These are phyloP conservation scores for Meandrina meandrites DNA, from an alignment of 92 coral and sea anemone genomes.

Conservation along the genomic window DNA sequence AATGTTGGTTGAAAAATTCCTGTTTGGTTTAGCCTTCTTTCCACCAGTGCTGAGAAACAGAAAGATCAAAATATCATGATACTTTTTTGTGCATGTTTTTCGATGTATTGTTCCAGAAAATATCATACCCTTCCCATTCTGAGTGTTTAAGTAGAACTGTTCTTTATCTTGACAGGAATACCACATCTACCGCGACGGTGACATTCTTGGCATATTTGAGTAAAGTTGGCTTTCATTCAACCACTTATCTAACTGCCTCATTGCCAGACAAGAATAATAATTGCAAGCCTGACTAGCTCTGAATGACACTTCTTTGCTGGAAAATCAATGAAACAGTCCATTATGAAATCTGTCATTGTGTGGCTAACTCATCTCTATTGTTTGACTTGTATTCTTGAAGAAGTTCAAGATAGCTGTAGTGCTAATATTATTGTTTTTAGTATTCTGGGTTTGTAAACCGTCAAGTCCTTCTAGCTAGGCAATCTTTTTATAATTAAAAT, in stretches of 20 bases:
- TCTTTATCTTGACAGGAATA: conserved; percentile 73
- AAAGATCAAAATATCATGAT: too few species aligned
- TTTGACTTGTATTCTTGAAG: background rate
- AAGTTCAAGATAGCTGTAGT: background rate
- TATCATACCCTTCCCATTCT: too few species aligned
- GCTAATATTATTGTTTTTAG: background rate
- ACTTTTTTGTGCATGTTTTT: too few species aligned
- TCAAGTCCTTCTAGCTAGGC: background rate
- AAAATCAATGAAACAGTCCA: background rate
- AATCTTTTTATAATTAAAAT: background rate
- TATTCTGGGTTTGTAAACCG: background rate
- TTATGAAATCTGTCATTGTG: background rate
- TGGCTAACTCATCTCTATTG: background rate
- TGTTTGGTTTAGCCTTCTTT: background rate
- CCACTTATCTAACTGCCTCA: background rate
- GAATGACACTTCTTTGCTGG: background rate
- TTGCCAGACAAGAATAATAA: conserved; percentile 13
- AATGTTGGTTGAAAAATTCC: background rate
- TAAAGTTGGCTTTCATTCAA: conserved; percentile 27
- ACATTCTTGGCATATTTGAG: conserved; percentile 90
- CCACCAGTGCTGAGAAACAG: too few species aligned
- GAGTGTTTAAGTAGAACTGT: background rate
- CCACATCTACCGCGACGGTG: conserved; percentile 91
- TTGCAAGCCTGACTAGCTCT: background rate
- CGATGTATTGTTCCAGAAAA: too few species aligned